Conservation (phyloP, 2,797 vertebrate species). For the Urocyon cinereoargenteus region DNA sequence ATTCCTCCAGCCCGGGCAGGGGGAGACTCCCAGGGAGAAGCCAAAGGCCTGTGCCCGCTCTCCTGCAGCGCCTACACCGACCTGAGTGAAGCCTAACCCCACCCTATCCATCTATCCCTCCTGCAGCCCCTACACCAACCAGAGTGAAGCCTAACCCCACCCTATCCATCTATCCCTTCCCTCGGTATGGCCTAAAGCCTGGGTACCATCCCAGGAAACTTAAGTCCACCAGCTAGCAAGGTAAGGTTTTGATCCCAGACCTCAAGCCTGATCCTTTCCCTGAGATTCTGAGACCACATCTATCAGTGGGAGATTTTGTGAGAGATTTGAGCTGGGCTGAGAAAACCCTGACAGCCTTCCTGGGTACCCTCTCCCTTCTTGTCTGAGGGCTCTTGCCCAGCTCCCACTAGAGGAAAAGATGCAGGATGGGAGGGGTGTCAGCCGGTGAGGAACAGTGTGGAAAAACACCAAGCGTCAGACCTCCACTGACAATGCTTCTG, state of each 20-base stretch:
- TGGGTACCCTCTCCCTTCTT: background rate
- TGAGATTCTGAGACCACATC: background rate
- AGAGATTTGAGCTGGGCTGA: background rate
- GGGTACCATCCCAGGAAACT: background rate
- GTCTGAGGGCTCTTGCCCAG: background rate
- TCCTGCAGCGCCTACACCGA: background rate
- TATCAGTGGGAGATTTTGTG: background rate
- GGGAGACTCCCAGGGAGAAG: background rate
- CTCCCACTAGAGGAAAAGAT: background rate
- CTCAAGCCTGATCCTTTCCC: background rate
- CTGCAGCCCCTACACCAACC: background rate
- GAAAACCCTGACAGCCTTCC: background rate
- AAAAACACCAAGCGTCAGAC: background rate
- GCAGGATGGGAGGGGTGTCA: background rate
- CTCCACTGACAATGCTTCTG: background rate
- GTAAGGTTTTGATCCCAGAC: background rate
- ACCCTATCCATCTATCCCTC: background rate
- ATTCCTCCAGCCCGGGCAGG: background rate
- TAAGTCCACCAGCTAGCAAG: background rate
- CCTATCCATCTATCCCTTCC: background rate
- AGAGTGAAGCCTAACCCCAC: background rate
- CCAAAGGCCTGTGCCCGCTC: background rate
- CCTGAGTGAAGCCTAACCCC: background rate
- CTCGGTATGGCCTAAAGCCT: background rate
- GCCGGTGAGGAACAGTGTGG: background rate